Conservation (phyloP, 1,140 invertebrate genomes). For the Colletes latitarsis region DNA sequence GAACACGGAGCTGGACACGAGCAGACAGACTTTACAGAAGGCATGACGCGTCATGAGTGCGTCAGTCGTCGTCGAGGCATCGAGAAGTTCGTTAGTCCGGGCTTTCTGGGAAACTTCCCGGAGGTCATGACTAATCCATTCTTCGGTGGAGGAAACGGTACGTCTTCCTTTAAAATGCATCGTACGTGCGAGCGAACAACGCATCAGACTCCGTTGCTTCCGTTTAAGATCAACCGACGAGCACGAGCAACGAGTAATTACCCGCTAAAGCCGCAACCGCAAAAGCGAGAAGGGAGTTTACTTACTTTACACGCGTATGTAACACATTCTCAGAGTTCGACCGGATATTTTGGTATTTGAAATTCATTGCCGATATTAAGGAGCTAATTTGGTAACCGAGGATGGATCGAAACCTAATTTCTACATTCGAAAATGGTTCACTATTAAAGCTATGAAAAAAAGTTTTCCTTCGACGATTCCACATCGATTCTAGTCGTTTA, state of each 20-base stretch:
- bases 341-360: not conserved
- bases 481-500: too few species aligned
- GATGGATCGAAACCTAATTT: too few species aligned
- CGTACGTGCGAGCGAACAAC: slow-evolving; percentile 19
- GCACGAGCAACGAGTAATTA: slow-evolving; percentile 25
- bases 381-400: too few species aligned
- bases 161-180: slow-evolving; percentile 49
- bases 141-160: slow-evolving; percentile 47
- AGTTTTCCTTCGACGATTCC: too few species aligned
- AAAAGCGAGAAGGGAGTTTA: slow-evolving; percentile 4
- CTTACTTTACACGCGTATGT: not conserved
- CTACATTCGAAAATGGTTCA: too few species aligned
- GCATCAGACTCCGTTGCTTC: slow-evolving; percentile 42
- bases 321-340: not conserved
- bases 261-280: not conserved
- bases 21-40: not conserved
- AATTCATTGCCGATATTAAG: too few species aligned
- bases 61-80: slow-evolving; percentile 25
- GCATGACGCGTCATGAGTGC: slow-evolving; percentile 7
- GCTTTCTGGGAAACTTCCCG: slow-evolving; percentile 59
- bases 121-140: slow-evolving; percentile 61
- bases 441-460: too few species aligned
- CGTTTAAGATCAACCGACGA: slow-evolving; percentile 54
- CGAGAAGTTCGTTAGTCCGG: slow-evolving; percentile 52
- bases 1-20: not conserved